These are phyloP conservation scores for Spilogale gracilis DNA, from an alignment of 2,113 vertebrate genomes.

Conservation along the genomic window DNA sequence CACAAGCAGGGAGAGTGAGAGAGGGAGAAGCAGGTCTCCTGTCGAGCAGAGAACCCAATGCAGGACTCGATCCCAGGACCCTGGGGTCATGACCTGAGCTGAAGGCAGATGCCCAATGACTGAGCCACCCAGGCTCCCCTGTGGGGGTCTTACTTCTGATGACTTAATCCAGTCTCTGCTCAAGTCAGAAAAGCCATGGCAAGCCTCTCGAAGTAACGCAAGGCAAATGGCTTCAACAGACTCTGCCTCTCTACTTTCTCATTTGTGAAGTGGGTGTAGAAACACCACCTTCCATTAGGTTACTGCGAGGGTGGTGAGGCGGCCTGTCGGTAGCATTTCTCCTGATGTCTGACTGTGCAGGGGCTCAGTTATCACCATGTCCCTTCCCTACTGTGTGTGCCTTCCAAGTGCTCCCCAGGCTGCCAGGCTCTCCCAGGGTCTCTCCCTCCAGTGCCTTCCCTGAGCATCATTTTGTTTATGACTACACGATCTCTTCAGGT, in stretches of 20 bases:
- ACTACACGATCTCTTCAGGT: neutral
- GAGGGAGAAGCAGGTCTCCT: too few species aligned
- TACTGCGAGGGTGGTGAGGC: fast-evolving
- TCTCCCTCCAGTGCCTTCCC: neutral
- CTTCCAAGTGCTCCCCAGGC: neutral
- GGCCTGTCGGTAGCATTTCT: neutral
- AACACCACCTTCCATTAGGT: neutral
- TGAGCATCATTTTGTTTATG: neutral
- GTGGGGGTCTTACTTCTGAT: neutral
- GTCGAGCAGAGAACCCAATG: too few species aligned
- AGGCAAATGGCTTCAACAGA: neutral
- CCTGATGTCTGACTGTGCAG: neutral
- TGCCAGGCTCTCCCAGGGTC: too few species aligned
- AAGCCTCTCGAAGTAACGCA: neutral
- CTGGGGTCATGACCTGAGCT: too few species aligned
- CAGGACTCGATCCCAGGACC: too few species aligned
- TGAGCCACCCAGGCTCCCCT: too few species aligned
- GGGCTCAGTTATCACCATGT: neutral
- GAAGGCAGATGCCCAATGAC: too few species aligned
- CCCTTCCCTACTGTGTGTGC: neutral
- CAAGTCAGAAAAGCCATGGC: neutral
- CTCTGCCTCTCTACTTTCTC: neutral
- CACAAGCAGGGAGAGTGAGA: too few species aligned
- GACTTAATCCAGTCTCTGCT: neutral
- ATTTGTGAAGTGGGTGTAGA: neutral